A percentile compares a stretch with the other conserved stretches of the same genome.
Conservation (phyloP, 1,140 invertebrate species). For the Saccostrea glomerata region DNA sequence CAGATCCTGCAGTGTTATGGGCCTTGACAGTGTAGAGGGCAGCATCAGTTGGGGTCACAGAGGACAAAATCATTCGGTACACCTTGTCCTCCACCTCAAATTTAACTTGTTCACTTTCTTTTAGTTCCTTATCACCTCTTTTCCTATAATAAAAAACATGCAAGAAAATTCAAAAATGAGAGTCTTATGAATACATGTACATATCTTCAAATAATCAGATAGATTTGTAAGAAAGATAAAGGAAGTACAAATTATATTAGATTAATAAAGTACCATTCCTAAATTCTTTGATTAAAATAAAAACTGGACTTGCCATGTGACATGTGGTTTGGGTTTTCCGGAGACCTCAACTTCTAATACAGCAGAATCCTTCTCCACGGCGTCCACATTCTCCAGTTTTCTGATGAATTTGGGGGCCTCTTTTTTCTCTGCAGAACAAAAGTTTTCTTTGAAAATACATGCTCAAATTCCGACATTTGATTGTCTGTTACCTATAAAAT, state of each 20-base stretch:
- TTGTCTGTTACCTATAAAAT: too few species aligned
- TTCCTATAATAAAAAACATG: conserved; percentile 59
- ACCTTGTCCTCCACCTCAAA: conserved; percentile 96
- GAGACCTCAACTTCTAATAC: conserved; percentile 78
- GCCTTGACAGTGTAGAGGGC: conserved; percentile 94
- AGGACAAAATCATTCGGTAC: conserved; percentile 91
- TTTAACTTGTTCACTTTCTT: conserved; percentile 81
- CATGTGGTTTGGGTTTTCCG: conserved; percentile 76
- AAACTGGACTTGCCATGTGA: conserved; percentile 71
- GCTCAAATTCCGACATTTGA: background rate
- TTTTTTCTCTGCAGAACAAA: conserved; percentile 75
- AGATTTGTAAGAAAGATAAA: background rate
- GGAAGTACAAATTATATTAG: background rate
- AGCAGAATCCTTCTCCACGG: conserved; percentile 71
- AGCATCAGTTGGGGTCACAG: conserved; percentile 89
- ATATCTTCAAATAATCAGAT: background rate
- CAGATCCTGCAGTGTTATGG: conserved; percentile 92
- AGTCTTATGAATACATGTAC: background rate
- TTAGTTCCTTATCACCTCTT: conserved; percentile 68
- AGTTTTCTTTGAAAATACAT: background rate
- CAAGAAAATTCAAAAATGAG: background rate
- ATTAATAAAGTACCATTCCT: background rate
- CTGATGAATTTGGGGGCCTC: conserved; percentile 76
- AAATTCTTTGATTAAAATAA: background rate
- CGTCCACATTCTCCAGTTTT: conserved; percentile 74